Evolutionary conservation across 1,140 invertebrate species (phyloP).

Genomic region (Dinoponera quadriceps): DNA sequence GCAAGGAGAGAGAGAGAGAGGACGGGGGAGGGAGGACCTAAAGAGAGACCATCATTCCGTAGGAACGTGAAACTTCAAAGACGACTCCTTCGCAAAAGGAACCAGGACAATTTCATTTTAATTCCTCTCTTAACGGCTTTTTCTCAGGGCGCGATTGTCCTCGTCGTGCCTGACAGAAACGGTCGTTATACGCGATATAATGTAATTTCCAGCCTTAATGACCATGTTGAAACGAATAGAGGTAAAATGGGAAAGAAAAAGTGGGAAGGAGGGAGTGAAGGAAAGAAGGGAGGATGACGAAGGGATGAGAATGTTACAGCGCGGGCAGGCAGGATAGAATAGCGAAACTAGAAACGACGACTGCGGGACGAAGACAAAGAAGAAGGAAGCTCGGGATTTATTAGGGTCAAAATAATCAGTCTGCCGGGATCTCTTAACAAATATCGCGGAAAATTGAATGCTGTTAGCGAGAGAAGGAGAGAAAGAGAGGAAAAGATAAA

Average conservation of each 20-base stretch:
- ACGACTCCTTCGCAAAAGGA: conserved; percentile 50
- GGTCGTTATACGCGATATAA: conserved; percentile 69
- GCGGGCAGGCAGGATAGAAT: conserved; percentile 60
- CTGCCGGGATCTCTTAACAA: conserved; percentile 33
- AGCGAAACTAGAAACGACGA: conserved; percentile 30
- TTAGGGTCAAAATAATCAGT: conserved; percentile 69
- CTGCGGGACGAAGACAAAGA: conserved; percentile 34
- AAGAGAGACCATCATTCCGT: conserved; percentile 15
- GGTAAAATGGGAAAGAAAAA: conserved; percentile 29
- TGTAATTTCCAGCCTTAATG: conserved; percentile 70
- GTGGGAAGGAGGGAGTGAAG: not conserved
- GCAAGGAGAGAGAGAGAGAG: not conserved
- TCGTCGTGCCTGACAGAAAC: conserved; percentile 38
- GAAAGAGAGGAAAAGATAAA: not conserved
- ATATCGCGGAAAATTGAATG: conserved; percentile 35
- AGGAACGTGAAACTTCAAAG: conserved; percentile 57
- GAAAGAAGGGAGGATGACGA: conserved; percentile 12
- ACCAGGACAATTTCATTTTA: conserved; percentile 55
- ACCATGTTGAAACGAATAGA: conserved; percentile 66
- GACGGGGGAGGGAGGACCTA: too few species aligned
- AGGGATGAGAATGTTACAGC: conserved; percentile 54
- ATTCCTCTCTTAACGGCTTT: conserved; percentile 66
- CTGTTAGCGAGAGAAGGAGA: not conserved
- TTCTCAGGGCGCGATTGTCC: conserved; percentile 58
- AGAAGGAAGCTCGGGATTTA: conserved; percentile 64